A percentile compares a stretch with the other conserved stretches of the same genome.
Conservation (phyloP, 2,888 invertebrate species). For the Chymomyza procnemis region DNA sequence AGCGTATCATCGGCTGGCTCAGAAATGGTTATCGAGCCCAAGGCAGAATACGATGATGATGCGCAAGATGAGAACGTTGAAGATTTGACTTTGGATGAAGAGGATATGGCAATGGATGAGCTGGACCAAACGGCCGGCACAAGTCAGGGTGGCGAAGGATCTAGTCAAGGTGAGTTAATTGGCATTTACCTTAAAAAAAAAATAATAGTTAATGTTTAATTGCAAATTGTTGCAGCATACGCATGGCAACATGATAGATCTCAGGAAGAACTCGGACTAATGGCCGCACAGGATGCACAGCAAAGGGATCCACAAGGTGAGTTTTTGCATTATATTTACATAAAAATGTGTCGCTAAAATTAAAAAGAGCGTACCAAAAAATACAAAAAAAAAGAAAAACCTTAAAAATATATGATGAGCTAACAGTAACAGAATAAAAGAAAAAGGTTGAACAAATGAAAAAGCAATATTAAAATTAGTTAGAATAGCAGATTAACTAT, state of each 20-base stretch:
- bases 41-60: conserved; percentile 86
- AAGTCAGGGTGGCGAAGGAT: conserved; percentile 84
- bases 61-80: conserved; percentile 87
- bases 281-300: conserved; percentile 87
- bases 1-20: conserved; percentile 57
- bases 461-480: conserved; percentile 69
- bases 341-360: conserved; percentile 40
- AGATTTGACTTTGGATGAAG: conserved; percentile 90
- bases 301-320: conserved; percentile 96
- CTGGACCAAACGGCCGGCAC: conserved; percentile 83
- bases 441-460: conserved; percentile 63
- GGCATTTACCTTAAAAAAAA: neutral
- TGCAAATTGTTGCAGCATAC: conserved; percentile 86
- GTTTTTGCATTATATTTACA: conserved; percentile 75
- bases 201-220: conserved; percentile 55
- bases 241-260: conserved; percentile 91
- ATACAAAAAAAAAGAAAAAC: too few species aligned
- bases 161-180: conserved; percentile 83
- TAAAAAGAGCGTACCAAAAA: conserved; percentile 40
- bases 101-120: conserved; percentile 85
- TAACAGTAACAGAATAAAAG: conserved; percentile 6
- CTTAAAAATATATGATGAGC: conserved; percentile 48
- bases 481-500: conserved; percentile 34
- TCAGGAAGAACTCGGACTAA: conserved; percentile 89
- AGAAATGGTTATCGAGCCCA: conserved; percentile 82